These are phyloP conservation scores for Anas platyrhynchos DNA, from an alignment of 2,113 vertebrate genomes.

Conservation along the genomic window DNA sequence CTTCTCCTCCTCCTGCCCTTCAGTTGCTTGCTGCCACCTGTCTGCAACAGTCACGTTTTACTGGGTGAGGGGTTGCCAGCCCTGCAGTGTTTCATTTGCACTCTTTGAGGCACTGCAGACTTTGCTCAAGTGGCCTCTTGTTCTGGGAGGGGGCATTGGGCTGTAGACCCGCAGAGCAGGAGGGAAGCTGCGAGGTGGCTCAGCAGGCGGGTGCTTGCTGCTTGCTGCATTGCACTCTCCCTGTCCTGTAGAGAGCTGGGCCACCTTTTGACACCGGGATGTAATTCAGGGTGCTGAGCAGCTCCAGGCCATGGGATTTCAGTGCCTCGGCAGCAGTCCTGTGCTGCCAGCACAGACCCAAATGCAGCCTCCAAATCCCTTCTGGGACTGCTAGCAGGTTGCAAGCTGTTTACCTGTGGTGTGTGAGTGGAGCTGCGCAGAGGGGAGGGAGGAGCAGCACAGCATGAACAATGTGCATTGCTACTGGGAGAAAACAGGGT, in stretches of 20 bases:
- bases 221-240: not conserved
- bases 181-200: not conserved
- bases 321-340: rapidly evolving
- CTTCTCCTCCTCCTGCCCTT: not conserved
- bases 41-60: not conserved
- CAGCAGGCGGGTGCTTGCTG: not conserved
- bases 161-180: not conserved
- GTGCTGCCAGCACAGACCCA: rapidly evolving
- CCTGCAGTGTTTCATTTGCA: not conserved
- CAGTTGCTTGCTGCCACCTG: not conserved
- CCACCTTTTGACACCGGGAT: not conserved
- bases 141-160: not conserved
- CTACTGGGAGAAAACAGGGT: not conserved
- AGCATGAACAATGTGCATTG: not conserved
- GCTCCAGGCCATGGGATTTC: not conserved
- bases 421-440: not conserved
- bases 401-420: not conserved
- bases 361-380: not conserved
- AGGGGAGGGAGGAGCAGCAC: not conserved
- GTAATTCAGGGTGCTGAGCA: not conserved
- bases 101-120: not conserved
- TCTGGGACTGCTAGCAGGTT: not conserved
- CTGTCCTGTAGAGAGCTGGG: not conserved
- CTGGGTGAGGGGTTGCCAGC: not conserved
- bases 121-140: not conserved